Evolutionary conservation across 2,113 vertebrate genomes (phyloP).

Genomic region (Scomber scombrus): DNA sequence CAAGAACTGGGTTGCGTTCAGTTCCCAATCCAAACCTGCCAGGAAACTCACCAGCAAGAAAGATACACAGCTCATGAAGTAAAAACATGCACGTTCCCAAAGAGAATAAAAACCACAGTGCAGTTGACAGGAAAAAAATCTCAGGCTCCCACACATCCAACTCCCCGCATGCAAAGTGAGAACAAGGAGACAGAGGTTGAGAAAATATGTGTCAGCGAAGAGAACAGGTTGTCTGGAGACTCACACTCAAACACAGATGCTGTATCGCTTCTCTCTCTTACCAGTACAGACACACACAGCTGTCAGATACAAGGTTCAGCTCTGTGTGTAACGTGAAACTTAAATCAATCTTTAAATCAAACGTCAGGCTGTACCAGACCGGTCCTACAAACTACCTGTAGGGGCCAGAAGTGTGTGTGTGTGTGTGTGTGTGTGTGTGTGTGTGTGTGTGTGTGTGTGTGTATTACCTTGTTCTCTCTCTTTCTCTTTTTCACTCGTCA

Average conservation of each 20-base stretch:
- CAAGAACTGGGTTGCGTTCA: constrained; percentile 18
- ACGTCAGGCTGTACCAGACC: background rate
- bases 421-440: constrained; percentile 4
- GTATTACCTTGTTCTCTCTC: constrained; percentile 58
- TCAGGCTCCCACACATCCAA: background rate
- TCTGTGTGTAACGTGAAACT: background rate
- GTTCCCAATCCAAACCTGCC: background rate
- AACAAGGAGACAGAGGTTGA: constrained; percentile 5
- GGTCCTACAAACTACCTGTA: background rate
- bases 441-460: background rate
- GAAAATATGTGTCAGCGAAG: constrained; percentile 28
- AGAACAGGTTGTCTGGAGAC: constrained; percentile 21
- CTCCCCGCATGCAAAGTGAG: constrained; percentile 43
- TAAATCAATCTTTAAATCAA: background rate
- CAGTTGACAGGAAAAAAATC: constrained; percentile 27
- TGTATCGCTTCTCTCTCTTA: constrained; percentile 2
- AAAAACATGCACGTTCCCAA: constrained; percentile 14
- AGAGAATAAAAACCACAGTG: constrained; percentile 32
- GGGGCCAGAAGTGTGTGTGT: background rate
- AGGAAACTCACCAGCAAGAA: background rate
- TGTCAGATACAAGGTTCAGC: constrained; percentile 9
- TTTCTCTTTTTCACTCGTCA: constrained; percentile 29
- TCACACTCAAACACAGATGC: background rate
- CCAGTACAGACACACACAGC: background rate
- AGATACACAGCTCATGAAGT: background rate